phyloP scores from a whole-genome alignment of 2,113 vertebrate species.

The Tenrec ecaudatus region DNA sequence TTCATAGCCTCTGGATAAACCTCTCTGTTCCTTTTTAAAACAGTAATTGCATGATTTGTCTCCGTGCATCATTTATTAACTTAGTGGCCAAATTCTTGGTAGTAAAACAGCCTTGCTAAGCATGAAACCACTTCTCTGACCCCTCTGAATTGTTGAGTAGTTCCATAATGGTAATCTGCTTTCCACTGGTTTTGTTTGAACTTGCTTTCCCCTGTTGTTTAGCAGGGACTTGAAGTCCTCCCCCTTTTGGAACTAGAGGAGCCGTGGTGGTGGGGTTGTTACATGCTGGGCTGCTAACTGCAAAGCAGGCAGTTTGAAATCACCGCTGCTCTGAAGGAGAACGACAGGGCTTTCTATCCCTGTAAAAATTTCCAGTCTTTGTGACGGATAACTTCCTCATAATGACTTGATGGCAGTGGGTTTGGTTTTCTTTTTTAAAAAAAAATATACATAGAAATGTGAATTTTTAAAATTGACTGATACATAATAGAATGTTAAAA shows the following conservation, averaged over 20 bases:
- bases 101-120: constrained; percentile 1
- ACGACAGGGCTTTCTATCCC: no score
- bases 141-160: not conserved
- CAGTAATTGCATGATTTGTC: not conserved
- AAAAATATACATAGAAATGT: not conserved
- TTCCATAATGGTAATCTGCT: not conserved
- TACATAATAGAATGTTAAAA: constrained; percentile 16
- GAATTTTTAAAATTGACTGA: constrained; percentile 39
- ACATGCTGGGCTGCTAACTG: no score
- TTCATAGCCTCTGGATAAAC: not conserved
- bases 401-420: no score
- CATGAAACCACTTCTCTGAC: not conserved
- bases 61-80: not conserved
- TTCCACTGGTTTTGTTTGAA: not conserved
- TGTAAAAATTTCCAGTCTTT: no score
- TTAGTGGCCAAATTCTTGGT: constrained; percentile 15
- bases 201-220: not conserved
- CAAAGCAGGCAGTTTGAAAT: no score
- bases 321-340: no score
- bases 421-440: no score
- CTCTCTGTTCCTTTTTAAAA: not conserved
- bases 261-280: no score
- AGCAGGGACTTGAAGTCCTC: not conserved
- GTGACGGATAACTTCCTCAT: no score
- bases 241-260: constrained; percentile 20